Evolutionary conservation across 2,797 vertebrate genomes (phyloP).

Genomic region (Clarias platycephalus): DNA sequence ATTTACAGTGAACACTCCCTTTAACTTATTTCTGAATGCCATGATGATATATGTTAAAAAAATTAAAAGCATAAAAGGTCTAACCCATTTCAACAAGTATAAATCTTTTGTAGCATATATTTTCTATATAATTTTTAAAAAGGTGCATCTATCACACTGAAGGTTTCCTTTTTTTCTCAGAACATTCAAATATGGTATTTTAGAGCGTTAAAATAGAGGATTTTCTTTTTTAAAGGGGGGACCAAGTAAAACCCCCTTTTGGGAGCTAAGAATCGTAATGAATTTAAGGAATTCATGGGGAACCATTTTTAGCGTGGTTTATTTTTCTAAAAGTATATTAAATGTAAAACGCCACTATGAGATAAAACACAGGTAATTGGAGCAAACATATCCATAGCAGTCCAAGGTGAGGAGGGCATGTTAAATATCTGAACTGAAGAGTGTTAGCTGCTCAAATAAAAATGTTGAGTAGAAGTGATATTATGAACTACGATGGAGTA

Average conservation of each 20-base stretch:
- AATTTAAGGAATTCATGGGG: not conserved
- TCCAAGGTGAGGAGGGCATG: no score
- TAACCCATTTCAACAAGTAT: conserved; percentile 2
- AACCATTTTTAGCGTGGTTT: not conserved
- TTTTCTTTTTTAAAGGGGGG: not conserved
- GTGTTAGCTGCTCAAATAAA: no score
- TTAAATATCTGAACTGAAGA: no score
- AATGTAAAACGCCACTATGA: no score
- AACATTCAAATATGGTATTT: no score
- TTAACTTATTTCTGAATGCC: conserved; percentile 56
- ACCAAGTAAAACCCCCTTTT: no score
- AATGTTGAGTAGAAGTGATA: no score
- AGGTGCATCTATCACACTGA: not conserved
- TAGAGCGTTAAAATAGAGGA: not conserved
- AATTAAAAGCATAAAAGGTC: conserved; percentile 63
- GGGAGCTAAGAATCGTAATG: no score
- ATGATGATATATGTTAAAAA: conserved; percentile 46
- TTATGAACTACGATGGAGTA: no score
- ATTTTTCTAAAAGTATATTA: not conserved
- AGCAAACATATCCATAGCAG: no score
- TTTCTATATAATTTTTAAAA: not conserved
- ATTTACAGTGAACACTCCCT: conserved; percentile 61
- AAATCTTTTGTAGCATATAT: conserved; percentile 11
- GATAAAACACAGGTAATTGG: no score
- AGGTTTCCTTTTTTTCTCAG: not conserved